Conservation (phyloP, 2,888 invertebrate genomes). For the Heliconius erato region DNA sequence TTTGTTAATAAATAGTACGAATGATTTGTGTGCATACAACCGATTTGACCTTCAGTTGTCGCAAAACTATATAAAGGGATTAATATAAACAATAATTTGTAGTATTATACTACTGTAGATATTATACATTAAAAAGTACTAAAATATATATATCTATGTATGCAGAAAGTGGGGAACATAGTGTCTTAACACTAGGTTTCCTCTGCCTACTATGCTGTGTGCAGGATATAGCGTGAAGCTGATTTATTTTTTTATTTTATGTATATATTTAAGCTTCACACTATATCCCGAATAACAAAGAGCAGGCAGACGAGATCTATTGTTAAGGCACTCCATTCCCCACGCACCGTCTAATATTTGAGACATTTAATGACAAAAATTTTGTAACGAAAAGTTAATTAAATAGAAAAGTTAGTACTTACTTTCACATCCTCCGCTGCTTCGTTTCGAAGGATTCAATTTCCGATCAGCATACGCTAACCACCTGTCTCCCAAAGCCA, state of each 20-base stretch:
- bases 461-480: conserved; percentile 95
- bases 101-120: not conserved
- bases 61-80: not conserved
- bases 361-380: not conserved
- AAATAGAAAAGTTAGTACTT: conserved; percentile 52
- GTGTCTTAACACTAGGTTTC: too few species aligned
- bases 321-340: too few species aligned
- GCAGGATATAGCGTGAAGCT: too few species aligned
- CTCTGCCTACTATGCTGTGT: too few species aligned
- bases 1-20: conserved; percentile 29
- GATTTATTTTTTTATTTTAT: too few species aligned
- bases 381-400: not conserved
- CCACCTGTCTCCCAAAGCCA: conserved; percentile 95
- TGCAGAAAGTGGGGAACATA: too few species aligned
- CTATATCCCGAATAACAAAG: too few species aligned
- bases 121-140: not conserved
- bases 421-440: conserved; percentile 93
- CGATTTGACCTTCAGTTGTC: conserved; percentile 25
- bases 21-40: conserved; percentile 1
- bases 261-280: too few species aligned
- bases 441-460: conserved; percentile 90
- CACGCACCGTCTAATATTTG: too few species aligned
- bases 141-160: too few species aligned
- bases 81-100: conserved; percentile 11
- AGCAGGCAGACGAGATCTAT: too few species aligned